These are phyloP conservation scores for Lissonota sp. DNA, from an alignment of 2,888 invertebrate genomes.

Conservation along the genomic window DNA sequence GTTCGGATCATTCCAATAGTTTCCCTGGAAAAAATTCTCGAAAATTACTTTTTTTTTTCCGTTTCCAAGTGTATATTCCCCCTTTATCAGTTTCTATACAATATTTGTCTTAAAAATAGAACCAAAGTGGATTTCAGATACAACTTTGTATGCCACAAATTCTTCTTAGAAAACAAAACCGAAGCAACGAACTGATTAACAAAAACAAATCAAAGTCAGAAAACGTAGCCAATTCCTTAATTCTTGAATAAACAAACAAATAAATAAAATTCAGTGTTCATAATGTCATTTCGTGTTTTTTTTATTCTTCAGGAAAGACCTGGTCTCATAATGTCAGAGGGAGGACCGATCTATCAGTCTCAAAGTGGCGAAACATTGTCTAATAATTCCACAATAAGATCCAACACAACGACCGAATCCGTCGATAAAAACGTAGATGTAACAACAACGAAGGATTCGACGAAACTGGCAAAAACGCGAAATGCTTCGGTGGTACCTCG, in stretches of 20 bases:
- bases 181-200: too few relatives aligned
- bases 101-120: too few relatives aligned
- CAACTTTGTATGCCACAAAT: too few relatives aligned
- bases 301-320: constrained; percentile 30
- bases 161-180: too few relatives aligned
- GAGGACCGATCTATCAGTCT: constrained; percentile 27
- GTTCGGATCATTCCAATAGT: too few relatives aligned
- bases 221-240: too few relatives aligned
- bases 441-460: constrained; percentile 1
- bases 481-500: constrained; percentile 60
- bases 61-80: too few relatives aligned
- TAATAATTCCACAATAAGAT: neutral
- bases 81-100: neutral
- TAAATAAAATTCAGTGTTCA: neutral
- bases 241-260: neutral
- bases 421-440: constrained; percentile 41
- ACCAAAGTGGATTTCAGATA: too few relatives aligned
- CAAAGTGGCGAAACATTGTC: neutral
- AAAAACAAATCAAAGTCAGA: too few relatives aligned
- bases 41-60: neutral
- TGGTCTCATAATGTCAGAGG: constrained; percentile 12
- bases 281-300: neutral
- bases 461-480: constrained; percentile 49
- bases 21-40: too few relatives aligned
- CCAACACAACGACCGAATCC: constrained; percentile 31